These are phyloP conservation scores for Callipepla squamata DNA, from an alignment of 2,113 vertebrate genomes.

Conservation along the genomic window DNA sequence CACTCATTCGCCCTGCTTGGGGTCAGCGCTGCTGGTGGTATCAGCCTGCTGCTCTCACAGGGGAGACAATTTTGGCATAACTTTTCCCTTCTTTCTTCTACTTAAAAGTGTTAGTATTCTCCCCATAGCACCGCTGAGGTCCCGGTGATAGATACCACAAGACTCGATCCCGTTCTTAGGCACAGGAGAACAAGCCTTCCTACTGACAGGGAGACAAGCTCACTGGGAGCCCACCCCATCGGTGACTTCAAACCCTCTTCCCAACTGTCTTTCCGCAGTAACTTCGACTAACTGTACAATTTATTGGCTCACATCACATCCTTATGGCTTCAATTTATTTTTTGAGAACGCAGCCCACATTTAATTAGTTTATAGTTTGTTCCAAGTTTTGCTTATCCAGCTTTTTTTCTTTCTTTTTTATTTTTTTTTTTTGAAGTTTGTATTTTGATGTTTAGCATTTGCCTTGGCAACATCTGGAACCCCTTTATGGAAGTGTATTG, in stretches of 20 bases:
- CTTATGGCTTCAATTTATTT: conserved; percentile 89
- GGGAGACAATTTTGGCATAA: not conserved
- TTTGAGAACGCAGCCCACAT: conserved; percentile 77
- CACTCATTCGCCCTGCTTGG: not conserved
- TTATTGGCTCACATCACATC: conserved; percentile 78
- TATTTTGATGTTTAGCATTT: conserved; percentile 82
- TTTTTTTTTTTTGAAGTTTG: conserved; percentile 62
- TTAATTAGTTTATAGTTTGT: conserved; percentile 84
- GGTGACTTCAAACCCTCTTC: conserved; percentile 42
- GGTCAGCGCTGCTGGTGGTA: not conserved
- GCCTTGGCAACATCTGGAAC: conserved; percentile 81
- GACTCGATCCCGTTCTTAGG: not conserved
- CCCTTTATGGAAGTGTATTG: conserved; percentile 77
- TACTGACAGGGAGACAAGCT: conserved; percentile 46
- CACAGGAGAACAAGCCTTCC: conserved; percentile 34
- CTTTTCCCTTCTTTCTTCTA: not conserved
- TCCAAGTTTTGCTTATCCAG: conserved; percentile 78
- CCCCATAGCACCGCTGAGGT: conserved; percentile 12
- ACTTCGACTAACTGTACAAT: conserved; percentile 76
- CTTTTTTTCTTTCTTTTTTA: not conserved
- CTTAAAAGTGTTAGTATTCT: conserved; percentile 9
- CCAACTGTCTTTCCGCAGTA: conserved; percentile 76
- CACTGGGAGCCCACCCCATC: conserved; percentile 53
- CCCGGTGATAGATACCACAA: conserved; percentile 24
- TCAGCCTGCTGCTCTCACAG: not conserved